Evolutionary conservation across 2,113 vertebrate genomes (phyloP).

Genomic region (Vicugna pacos): DNA sequence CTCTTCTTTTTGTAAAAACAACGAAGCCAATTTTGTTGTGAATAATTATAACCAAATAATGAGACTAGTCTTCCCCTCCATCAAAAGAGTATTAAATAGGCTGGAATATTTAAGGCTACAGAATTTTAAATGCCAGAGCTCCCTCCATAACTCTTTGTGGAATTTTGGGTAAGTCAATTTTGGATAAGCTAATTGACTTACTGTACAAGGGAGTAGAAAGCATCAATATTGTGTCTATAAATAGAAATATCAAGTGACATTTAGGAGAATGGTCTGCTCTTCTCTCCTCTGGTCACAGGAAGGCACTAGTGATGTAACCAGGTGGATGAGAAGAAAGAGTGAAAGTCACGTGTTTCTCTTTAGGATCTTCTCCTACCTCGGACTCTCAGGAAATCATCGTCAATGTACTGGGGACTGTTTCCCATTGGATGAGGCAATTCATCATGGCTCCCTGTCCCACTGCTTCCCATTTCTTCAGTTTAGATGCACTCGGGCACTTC

Average conservation of each 20-base stretch:
- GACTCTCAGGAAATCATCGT: neutral
- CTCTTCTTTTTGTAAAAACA: slow-evolving; percentile 19
- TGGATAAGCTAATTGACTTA: neutral
- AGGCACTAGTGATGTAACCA: neutral
- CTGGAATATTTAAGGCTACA: neutral
- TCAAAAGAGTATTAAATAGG: neutral
- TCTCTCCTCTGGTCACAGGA: neutral
- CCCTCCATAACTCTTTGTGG: neutral
- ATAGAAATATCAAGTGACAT: neutral
- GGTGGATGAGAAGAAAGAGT: neutral
- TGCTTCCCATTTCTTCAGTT: neutral
- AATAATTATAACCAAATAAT: neutral
- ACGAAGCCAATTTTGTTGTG: neutral
- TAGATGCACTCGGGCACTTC: neutral
- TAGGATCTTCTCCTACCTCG: neutral
- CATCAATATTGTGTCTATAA: neutral
- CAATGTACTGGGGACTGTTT: neutral
- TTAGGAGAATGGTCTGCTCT: neutral
- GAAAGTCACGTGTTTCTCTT: neutral
- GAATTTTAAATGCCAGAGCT: neutral
- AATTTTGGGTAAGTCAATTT: neutral
- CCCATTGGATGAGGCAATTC: neutral
- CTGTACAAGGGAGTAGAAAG: neutral
- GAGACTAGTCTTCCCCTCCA: neutral
- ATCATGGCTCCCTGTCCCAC: too few species aligned